These are phyloP conservation scores for Contarinia nasturtii DNA, from an alignment of 1,140 invertebrate genomes.

Conservation along the genomic window DNA sequence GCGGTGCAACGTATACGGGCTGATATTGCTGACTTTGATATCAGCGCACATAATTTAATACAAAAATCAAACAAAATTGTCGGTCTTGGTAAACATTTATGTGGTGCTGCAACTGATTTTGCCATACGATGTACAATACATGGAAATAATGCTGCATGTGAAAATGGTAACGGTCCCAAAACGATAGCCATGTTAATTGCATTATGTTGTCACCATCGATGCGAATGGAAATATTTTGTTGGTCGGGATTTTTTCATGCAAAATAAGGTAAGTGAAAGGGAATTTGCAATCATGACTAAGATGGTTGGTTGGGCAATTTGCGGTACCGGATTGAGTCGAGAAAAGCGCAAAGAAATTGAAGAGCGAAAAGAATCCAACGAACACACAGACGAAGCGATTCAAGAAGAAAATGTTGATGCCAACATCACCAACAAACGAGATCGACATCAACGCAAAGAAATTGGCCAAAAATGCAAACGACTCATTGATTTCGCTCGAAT, in stretches of 20 bases:
- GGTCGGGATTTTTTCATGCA: slow-evolving; percentile 36
- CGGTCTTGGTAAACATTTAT: slow-evolving; percentile 69
- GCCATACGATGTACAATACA: slow-evolving; percentile 43
- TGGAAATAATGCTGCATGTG: slow-evolving; percentile 13
- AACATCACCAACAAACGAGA: slow-evolving; percentile 10
- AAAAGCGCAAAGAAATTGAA: slow-evolving; percentile 15
- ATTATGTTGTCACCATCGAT: slow-evolving; percentile 75
- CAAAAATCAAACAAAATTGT: slow-evolving; percentile 30
- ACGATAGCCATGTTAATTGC: slow-evolving; percentile 49
- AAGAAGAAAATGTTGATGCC: slow-evolving; percentile 4
- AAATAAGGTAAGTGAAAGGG: slow-evolving; percentile 33
- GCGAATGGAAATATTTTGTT: slow-evolving; percentile 46
- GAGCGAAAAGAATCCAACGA: slow-evolving; percentile 19
- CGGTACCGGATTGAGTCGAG: slow-evolving; percentile 34
- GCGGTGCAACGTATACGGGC: slow-evolving; percentile 40
- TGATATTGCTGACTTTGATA: slow-evolving; percentile 50
- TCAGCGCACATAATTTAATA: slow-evolving; percentile 35
- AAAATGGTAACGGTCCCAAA: slow-evolving; percentile 14
- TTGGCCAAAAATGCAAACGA: slow-evolving; percentile 52
- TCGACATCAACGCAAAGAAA: slow-evolving; percentile 31
- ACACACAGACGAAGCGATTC: slow-evolving; percentile 9
- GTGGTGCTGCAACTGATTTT: slow-evolving; percentile 62
- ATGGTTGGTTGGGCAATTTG: slow-evolving; percentile 74
- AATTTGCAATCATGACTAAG: slow-evolving; percentile 57
- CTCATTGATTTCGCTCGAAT: slow-evolving; percentile 56